phyloP scores from a whole-genome alignment of 2,888 invertebrate species.

The Eupithecia tripunctaria region DNA sequence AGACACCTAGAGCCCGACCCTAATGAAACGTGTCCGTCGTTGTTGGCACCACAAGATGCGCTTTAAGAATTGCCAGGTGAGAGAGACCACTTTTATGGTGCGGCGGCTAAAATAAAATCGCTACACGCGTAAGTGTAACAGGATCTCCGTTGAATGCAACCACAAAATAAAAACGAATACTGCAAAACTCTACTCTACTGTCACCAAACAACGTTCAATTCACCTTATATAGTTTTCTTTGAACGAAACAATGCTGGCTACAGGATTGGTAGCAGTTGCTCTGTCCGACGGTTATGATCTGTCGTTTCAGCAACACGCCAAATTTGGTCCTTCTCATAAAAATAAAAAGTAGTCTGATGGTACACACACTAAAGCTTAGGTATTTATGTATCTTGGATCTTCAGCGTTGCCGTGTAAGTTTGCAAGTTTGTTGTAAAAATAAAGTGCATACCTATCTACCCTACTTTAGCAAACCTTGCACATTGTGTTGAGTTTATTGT shows the following conservation, averaged over 20 bases:
- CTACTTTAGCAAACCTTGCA: conserved; percentile 15
- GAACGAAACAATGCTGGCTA: conserved; percentile 68
- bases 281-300: conserved; percentile 80
- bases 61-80: conserved; percentile 67
- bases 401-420: conserved; percentile 45
- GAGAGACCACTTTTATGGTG: conserved; percentile 67
- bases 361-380: conserved; percentile 68
- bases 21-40: conserved; percentile 72
- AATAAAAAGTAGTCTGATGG: conserved; percentile 74
- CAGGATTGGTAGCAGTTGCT: conserved; percentile 77
- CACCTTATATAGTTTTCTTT: conserved; percentile 43
- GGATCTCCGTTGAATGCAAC: conserved; percentile 62
- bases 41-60: conserved; percentile 54
- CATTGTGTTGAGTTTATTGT: not conserved
- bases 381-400: conserved; percentile 56
- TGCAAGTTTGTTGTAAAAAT: conserved; percentile 35
- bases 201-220: conserved; percentile 52
- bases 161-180: conserved; percentile 49
- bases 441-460: conserved; percentile 8
- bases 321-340: conserved; percentile 78
- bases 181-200: conserved; percentile 53
- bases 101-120: conserved; percentile 69
- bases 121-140: conserved; percentile 63
- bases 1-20: conserved; percentile 48
- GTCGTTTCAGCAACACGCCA: conserved; percentile 77